These are phyloP conservation scores for Antheraea assamensis DNA, from an alignment of 2,888 invertebrate species.

Conservation along the genomic window DNA sequence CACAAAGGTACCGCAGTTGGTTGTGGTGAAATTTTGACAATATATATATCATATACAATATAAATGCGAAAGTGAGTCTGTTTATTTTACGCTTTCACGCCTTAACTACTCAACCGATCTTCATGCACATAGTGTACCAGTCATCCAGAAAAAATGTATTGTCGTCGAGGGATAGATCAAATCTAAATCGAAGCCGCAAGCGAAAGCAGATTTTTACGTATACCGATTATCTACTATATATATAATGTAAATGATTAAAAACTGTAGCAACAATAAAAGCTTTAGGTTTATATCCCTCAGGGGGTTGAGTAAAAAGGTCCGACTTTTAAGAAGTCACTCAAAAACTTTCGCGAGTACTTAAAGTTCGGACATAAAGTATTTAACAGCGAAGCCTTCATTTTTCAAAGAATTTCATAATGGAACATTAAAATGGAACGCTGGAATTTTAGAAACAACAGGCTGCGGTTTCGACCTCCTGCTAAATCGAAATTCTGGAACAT, in stretches of 20 bases:
- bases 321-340: conserved; percentile 12
- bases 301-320: conserved; percentile 9
- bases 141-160: too few relatives aligned
- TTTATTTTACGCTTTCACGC: too few relatives aligned
- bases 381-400: background rate
- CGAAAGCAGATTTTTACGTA: too few relatives aligned
- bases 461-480: background rate
- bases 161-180: too few relatives aligned
- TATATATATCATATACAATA: too few relatives aligned
- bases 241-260: background rate
- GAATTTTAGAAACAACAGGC: background rate
- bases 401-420: conserved; percentile 4
- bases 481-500: background rate
- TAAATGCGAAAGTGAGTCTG: too few relatives aligned
- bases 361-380: conserved; percentile 10
- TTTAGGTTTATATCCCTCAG: background rate
- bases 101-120: too few relatives aligned
- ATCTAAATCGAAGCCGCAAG: too few relatives aligned
- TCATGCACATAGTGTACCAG: too few relatives aligned
- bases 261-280: conserved; percentile 3
- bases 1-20: too few relatives aligned
- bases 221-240: too few relatives aligned
- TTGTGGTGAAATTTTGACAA: too few relatives aligned
- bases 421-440: background rate
- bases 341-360: conserved; percentile 8